Evolutionary conservation across 2,888 invertebrate species (phyloP), one percentile per base, ranked within the genome.

Genomic region (Himalopsyche japonica): DNA sequence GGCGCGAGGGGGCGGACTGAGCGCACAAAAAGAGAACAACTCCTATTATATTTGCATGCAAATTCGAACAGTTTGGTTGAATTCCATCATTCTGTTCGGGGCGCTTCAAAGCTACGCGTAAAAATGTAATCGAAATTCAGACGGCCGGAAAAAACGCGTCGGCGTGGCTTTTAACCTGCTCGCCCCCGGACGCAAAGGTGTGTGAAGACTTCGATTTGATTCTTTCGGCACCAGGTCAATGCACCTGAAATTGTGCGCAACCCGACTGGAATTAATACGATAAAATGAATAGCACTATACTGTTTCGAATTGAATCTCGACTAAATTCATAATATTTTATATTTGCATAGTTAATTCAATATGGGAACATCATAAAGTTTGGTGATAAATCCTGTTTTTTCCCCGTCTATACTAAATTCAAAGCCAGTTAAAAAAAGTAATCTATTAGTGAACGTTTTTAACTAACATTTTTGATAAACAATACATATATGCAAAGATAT

Each of bases 121-220:
- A 81, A 84, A 84, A 84, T 49, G 80, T 84, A 81, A 84, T 84
- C 79, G 84, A 84, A 84, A 84, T 77, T 76, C 79, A 82, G 79
- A 79, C 79, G 48, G 49, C 76, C 49, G 82, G 79, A 81, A 77
- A 82, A 49, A 82, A 57, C 43, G 78, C 34, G 34, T 34, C 78
- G 78, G 43, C 34, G 43, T 57, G 70, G 76, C 47, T 81, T 76
- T 32, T 47, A 79, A 47, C 48, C 47, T 18, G 30, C 48, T 43
- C 43, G 43, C 43, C 43, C 43, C 47, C 48, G 48, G 30, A 24
- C 47, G 20, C 30, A 47, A 48, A 20, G 30, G 20, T 43, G 27
- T 47, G 43, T 47, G 48, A 47, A 79, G 48, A 24, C 43, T 79
- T 43, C 34, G 57, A 57, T 57, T 57, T 20, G 57, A 57, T 57